Percentiles rank a stretch among this genome's conserved stretches.
Conservation (phyloP, 2,797 vertebrate species). For the Coilia nasus region DNA sequence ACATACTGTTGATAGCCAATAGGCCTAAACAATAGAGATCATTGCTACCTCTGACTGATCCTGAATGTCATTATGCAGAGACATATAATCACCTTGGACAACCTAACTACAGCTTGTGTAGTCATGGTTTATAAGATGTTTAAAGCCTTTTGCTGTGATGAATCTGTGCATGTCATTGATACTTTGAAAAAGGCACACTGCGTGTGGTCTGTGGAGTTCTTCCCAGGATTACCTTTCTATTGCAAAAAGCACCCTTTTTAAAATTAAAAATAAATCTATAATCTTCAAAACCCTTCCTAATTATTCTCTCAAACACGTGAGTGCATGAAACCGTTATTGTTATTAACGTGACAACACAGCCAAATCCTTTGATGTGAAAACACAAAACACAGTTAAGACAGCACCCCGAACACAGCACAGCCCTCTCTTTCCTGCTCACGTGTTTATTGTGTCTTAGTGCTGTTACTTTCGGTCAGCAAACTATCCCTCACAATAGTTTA, state of each 20-base stretch:
- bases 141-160: constrained; percentile 5
- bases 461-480: neutral
- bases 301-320: constrained; percentile 5
- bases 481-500: neutral
- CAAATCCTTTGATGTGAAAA: constrained; percentile 3
- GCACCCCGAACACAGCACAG: neutral
- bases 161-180: neutral
- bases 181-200: neutral
- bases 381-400: neutral
- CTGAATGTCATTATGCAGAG: neutral
- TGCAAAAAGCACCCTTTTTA: neutral
- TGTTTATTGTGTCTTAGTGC: neutral
- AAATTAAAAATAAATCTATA: neutral
- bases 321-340: neutral
- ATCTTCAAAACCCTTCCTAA: constrained; percentile 25
- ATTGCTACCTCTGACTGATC: too few species aligned
- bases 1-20: too few species aligned
- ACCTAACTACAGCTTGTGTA: too few species aligned
- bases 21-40: too few species aligned
- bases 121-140: neutral
- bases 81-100: too few species aligned
- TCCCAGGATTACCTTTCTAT: constrained; percentile 21
- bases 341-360: neutral
- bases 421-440: neutral
- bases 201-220: neutral